Evolutionary conservation across 2,888 invertebrate genomes (phyloP).

Genomic region (Acronicta alni): DNA sequence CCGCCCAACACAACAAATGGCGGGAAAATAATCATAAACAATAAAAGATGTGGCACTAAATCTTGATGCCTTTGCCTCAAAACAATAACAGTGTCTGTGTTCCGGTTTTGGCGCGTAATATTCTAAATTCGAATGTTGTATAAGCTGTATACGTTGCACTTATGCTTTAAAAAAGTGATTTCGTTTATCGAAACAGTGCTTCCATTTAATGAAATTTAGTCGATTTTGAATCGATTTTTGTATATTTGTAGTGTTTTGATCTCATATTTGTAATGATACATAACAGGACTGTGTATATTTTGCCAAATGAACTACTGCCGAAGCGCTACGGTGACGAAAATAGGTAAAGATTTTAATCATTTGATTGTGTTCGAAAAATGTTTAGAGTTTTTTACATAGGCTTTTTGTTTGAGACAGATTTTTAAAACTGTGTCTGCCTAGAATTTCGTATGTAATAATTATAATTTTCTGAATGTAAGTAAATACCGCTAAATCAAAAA

Average conservation of each 20-base stretch:
- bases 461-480: no score
- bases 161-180: slow-evolving; percentile 10
- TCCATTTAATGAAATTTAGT: slow-evolving; percentile 18
- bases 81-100: slow-evolving; percentile 42
- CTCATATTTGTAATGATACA: slow-evolving; percentile 75
- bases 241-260: slow-evolving; percentile 22
- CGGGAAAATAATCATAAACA: slow-evolving; percentile 67
- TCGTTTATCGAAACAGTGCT: slow-evolving; percentile 33
- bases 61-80: slow-evolving; percentile 42
- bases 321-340: slow-evolving; percentile 81
- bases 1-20: slow-evolving; percentile 70
- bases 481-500: no score
- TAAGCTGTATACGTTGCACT: background rate
- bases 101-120: slow-evolving; percentile 34
- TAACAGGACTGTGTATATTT: slow-evolving; percentile 84
- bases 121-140: slow-evolving; percentile 17
- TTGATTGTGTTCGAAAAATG: background rate
- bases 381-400: background rate
- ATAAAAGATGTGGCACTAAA: slow-evolving; percentile 41
- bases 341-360: slow-evolving; percentile 70
- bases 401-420: background rate
- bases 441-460: no score
- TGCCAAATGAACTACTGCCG: slow-evolving; percentile 85
- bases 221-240: slow-evolving; percentile 9
- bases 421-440: background rate